Base-by-base conservation (phyloP, 2,797 vertebrate species). In the Cichlasoma orientale region DNA sequence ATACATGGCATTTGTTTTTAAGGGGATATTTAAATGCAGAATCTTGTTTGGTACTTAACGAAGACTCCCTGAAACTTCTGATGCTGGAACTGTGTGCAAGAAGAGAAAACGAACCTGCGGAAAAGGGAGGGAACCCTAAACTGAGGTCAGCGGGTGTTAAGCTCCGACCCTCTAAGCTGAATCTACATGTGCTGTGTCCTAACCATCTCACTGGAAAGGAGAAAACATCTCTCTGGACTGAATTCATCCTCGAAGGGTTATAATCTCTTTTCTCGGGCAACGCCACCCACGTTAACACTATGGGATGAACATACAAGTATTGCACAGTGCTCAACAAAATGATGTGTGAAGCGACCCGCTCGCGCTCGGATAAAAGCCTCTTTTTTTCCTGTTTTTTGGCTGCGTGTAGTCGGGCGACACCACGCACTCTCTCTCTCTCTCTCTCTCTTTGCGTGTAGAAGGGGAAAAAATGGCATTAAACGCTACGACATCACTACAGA, bases 321-420 rank as follows among this genome's bases (percentile, higher is more conserved):
- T 97, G 97, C 98, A 99, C 98, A 98, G 98, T 98, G 97, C 95
- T 98, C 95, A 96, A 97, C 96, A 95, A 97, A 97, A 97, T 94
- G 97, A 97, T 97, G 97, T 92, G 96, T 97, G 95, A 96, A 96
- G 81, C 95, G 88, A 94, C 94, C 94, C 75, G 19, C 89, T 93
- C 89, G 59, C 80, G 11, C 88, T 93, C 90, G 56, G 83, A 72
- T 63, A 58, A 75, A 86, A 84, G 38, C n/a, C 78, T 50, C 21
- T 38, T 63, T 14, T 19, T 18, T 58, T 36, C 25, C 2, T 66
- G 19, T 21, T 31, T 29, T 56, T 59, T 59, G 74, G 29, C 54
- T 4, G 38, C 52, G 78, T 61, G 70, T 23, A 14, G 75, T 68
- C 79, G 1, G 52, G 27, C 19, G 31, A 79, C 53, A 18, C 56